phyloP scores from a whole-genome alignment of 2,888 invertebrate species.

The Amblyjoppa proteus region DNA sequence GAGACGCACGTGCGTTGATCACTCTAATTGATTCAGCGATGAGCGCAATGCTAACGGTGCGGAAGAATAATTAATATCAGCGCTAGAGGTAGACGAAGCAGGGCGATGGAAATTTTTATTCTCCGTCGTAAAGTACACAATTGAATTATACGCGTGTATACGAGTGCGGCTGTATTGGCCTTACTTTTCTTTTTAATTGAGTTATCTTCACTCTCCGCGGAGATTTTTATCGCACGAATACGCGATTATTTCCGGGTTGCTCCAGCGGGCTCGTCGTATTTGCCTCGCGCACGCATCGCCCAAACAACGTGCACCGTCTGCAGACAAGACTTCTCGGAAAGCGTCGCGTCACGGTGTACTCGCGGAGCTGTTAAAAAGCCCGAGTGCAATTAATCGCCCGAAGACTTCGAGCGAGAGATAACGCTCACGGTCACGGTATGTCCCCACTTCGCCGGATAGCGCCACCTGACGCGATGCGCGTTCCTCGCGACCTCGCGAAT shows the following conservation, averaged over 20 bases:
- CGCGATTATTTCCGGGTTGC: neutral
- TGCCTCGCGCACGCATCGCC: neutral
- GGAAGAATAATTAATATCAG: slow-evolving; percentile 48
- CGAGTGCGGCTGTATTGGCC: neutral
- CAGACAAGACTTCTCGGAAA: slow-evolving; percentile 1
- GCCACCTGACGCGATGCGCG: too few relatives aligned
- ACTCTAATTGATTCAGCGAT: slow-evolving; percentile 40
- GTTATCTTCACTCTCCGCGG: neutral
- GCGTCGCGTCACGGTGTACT: neutral
- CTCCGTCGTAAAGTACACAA: neutral
- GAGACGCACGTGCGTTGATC: slow-evolving; percentile 1
- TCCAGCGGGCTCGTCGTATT: neutral
- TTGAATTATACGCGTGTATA: neutral
- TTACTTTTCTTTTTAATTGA: neutral
- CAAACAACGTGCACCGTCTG: neutral
- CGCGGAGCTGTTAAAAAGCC: neutral
- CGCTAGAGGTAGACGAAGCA: slow-evolving; percentile 18
- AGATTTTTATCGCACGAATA: neutral
- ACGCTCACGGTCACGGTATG: neutral
- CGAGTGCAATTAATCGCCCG: slow-evolving; percentile 1
- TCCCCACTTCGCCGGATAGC: neutral
- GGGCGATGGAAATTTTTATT: slow-evolving; percentile 3
- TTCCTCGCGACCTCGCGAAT: too few relatives aligned
- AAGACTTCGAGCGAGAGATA: neutral
- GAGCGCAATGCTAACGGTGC: slow-evolving; percentile 33